Conservation (phyloP, 2,113 vertebrate species). For the Erpornis zantholeuca region DNA sequence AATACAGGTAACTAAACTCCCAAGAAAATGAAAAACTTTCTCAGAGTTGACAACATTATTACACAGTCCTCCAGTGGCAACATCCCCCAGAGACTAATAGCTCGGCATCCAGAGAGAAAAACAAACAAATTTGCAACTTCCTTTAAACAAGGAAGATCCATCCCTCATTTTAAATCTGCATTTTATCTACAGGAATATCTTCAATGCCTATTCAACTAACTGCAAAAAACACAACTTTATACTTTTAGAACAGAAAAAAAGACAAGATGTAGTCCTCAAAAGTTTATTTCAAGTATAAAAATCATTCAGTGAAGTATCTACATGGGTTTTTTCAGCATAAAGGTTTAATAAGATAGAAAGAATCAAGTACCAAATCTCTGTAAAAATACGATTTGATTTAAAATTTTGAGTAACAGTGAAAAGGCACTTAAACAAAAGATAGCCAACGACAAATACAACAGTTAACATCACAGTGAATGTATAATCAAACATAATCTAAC, state of each 20-base stretch:
- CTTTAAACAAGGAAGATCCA: neutral
- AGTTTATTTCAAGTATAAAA: slow-evolving; percentile 75
- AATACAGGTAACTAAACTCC: neutral
- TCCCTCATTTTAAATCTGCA: neutral
- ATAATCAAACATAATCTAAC: slow-evolving; percentile 45
- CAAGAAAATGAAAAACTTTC: neutral
- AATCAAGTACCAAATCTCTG: slow-evolving; percentile 36
- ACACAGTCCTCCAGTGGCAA: neutral
- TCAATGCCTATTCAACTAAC: neutral
- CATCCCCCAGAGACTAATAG: neutral
- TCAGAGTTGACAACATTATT: neutral
- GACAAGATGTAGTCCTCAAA: neutral
- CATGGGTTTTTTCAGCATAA: slow-evolving; percentile 27
- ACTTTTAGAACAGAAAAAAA: neutral
- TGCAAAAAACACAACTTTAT: neutral
- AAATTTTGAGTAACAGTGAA: neutral
- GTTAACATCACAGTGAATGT: slow-evolving; percentile 45
- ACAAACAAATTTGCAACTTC: neutral
- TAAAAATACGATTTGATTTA: slow-evolving; percentile 44
- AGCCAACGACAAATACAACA: slow-evolving; percentile 47
- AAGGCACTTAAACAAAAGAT: slow-evolving; percentile 54
- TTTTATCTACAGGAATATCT: neutral
- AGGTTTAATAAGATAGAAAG: slow-evolving; percentile 49
- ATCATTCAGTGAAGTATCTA: neutral
- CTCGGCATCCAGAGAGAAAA: neutral